Evolutionary conservation across 2,113 vertebrate species (phyloP).

Genomic region (Paradisaea rubra): DNA sequence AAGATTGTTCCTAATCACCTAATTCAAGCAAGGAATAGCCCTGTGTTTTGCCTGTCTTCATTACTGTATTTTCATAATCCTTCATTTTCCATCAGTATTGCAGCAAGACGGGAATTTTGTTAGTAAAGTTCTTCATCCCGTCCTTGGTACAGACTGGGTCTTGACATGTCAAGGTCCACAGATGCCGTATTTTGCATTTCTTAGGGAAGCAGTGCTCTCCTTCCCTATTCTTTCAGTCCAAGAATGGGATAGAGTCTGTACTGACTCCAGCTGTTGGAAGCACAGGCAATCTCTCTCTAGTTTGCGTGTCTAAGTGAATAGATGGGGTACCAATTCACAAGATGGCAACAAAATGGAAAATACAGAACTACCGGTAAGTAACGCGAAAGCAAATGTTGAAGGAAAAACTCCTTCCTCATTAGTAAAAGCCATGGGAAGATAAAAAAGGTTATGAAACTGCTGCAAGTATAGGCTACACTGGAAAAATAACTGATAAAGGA

Average conservation of each 20-base stretch:
- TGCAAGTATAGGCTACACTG: not conserved
- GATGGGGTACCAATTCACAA: not conserved
- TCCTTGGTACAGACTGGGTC: not conserved
- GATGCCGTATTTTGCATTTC: not conserved
- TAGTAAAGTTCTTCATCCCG: not conserved
- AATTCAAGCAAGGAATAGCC: not conserved
- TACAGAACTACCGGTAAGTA: not conserved
- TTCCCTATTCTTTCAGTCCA: not conserved
- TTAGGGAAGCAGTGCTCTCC: not conserved
- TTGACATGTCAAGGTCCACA: not conserved
- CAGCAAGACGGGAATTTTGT: not conserved
- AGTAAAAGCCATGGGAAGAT: not conserved
- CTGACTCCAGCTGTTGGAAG: not conserved
- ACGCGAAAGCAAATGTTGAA: not conserved
- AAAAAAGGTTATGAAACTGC: not conserved
- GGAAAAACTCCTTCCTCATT: not conserved
- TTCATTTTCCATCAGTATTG: not conserved
- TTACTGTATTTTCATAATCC: not conserved
- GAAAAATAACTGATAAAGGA: not conserved
- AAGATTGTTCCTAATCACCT: not conserved
- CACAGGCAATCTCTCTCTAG: not conserved
- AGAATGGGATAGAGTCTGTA: not conserved
- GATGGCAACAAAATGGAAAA: not conserved
- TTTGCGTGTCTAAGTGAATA: not conserved
- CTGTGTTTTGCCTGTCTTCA: not conserved